A percentile compares a stretch with the other conserved stretches of the same genome.
phyloP scores from a whole-genome alignment of 2,888 invertebrate species.

The Lypha dubia region DNA sequence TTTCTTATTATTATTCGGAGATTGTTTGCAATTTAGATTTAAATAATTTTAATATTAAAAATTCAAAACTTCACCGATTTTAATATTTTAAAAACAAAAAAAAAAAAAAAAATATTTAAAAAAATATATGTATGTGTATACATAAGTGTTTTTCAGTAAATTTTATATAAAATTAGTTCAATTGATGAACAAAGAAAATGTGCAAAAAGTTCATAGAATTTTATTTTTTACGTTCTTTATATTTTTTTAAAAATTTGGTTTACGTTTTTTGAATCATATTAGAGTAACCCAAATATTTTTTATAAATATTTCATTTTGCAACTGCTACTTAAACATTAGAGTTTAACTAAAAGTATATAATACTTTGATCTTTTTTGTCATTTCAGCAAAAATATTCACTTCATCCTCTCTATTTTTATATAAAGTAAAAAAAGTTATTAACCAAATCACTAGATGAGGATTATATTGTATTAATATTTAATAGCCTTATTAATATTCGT shows the following conservation, averaged over 20 bases:
- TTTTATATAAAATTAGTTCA: neutral
- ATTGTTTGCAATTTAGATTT: neutral
- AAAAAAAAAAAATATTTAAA: too few species aligned
- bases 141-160: too few species aligned
- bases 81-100: neutral
- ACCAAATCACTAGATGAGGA: neutral
- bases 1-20: neutral
- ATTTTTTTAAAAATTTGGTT: too few species aligned
- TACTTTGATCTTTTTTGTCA: slow-evolving; percentile 10
- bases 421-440: neutral
- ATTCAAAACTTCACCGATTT: neutral
- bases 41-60: too few species aligned
- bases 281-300: neutral
- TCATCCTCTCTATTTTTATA: neutral
- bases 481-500: slow-evolving; percentile 39
- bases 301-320: neutral
- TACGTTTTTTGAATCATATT: too few species aligned
- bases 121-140: too few species aligned
- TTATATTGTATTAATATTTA: slow-evolving; percentile 5
- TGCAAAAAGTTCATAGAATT: too few species aligned
- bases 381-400: neutral
- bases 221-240: too few species aligned
- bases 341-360: neutral
- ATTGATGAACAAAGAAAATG: neutral
- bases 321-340: neutral